phyloP scores from a whole-genome alignment of 2,113 vertebrate species.

The Elaphurus davidianus region DNA sequence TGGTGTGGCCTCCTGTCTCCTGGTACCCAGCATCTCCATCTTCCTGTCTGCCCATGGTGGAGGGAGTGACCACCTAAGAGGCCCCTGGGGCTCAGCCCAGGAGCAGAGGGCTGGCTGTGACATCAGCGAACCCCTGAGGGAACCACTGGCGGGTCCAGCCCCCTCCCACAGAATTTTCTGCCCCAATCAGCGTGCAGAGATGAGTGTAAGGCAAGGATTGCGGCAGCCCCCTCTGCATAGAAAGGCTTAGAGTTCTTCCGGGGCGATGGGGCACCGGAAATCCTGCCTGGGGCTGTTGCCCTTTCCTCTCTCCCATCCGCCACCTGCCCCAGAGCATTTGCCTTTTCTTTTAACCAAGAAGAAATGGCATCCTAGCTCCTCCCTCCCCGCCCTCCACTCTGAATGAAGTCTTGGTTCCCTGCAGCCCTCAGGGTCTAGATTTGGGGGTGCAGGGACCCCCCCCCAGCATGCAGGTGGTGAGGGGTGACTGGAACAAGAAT shows the following conservation, averaged over 20 bases:
- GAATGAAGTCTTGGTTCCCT: slow-evolving; percentile 15
- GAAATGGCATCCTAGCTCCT: slow-evolving; percentile 12
- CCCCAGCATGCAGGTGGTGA: background rate
- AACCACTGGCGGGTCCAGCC: background rate
- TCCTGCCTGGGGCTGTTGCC: slow-evolving; percentile 30
- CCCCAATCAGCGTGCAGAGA: background rate
- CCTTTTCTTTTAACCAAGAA: slow-evolving; percentile 47
- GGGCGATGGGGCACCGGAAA: background rate
- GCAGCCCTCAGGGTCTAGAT: background rate
- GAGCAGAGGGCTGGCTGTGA: background rate
- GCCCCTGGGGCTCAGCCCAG: background rate
- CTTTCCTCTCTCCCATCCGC: background rate
- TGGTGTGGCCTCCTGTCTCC: slow-evolving; percentile 30
- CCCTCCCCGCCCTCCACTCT: background rate
- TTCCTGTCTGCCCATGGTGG: background rate
- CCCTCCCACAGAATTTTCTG: background rate
- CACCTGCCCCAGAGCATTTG: background rate
- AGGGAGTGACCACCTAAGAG: background rate
- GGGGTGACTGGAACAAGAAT: background rate
- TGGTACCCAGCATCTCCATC: background rate
- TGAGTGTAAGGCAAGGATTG: background rate
- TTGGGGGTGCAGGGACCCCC: background rate
- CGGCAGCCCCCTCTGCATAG: background rate
- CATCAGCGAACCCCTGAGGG: background rate
- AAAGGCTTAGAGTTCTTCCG: background rate